A percentile compares a stretch with the other conserved stretches of the same genome.
These are phyloP conservation scores for Ceyx erithaca DNA, from an alignment of 2,797 vertebrate species.

Conservation along the genomic window DNA sequence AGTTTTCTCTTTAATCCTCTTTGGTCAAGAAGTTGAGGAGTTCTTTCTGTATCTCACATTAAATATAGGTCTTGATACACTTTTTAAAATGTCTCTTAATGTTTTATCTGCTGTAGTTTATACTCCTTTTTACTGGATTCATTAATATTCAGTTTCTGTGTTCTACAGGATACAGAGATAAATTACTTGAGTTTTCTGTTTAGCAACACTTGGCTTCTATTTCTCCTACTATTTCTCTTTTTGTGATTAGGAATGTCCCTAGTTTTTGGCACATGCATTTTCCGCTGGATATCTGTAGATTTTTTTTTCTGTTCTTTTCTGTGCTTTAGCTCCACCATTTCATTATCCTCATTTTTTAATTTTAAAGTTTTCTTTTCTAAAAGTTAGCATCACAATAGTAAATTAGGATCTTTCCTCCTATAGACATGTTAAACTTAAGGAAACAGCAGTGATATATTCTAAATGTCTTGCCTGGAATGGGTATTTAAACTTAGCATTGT, in stretches of 20 bases:
- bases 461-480: neutral
- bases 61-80: neutral
- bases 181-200: neutral
- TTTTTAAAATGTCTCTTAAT: neutral
- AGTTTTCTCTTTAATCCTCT: neutral
- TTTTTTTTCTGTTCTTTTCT: neutral
- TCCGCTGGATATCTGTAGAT: neutral
- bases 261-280: rapidly evolving
- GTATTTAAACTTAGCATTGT: neutral
- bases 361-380: neutral
- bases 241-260: neutral
- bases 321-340: neutral
- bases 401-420: neutral
- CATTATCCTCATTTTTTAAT: neutral
- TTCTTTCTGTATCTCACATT: neutral
- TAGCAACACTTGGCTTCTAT: neutral
- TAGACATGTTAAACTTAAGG: neutral
- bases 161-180: neutral
- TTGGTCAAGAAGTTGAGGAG: neutral
- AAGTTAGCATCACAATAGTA: neutral
- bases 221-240: neutral
- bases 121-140: neutral
- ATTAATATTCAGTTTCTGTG: neutral
- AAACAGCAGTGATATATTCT: neutral
- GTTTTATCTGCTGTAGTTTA: neutral